Conservation (phyloP, 30 jellyfish, hydroid and myxozoan species). For the Catostylus mosaicus region DNA sequence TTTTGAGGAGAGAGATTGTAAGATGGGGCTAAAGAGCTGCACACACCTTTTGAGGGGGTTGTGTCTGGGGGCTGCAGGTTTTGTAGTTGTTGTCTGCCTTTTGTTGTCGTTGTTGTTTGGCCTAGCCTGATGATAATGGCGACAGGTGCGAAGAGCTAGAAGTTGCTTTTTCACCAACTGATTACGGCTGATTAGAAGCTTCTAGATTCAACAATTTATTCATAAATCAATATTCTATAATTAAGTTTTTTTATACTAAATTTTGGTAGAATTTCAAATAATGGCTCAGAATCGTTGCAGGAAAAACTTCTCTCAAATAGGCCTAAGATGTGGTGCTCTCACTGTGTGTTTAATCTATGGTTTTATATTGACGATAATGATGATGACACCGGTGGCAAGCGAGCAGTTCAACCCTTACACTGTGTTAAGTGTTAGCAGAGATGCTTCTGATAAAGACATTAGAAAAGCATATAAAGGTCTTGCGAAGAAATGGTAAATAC, state of each 20-base stretch:
- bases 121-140: background rate
- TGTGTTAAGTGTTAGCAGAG: slow-evolving; percentile 60
- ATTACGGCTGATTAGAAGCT: too few species aligned
- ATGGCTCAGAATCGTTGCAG: too few species aligned
- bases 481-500: slow-evolving; percentile 67
- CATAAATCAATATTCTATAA: too few species aligned
- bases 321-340: too few species aligned
- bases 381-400: background rate
- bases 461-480: slow-evolving; percentile 69
- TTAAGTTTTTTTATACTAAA: too few species aligned
- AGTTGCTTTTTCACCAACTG: background rate
- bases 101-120: slow-evolving; percentile 7
- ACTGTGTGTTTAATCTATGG: slow-evolving; percentile 5
- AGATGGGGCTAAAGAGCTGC: too few species aligned
- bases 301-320: too few species aligned
- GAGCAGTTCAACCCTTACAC: slow-evolving; percentile 62
- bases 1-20: too few species aligned
- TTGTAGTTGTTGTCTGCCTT: background rate
- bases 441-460: slow-evolving; percentile 51
- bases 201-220: too few species aligned
- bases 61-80: too few species aligned
- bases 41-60: too few species aligned
- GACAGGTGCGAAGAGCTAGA: background rate
- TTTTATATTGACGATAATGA: background rate
- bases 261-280: too few species aligned